Evolutionary conservation across 23 tunicate genomes (phyloP), one percentile per base, ranked within the genome.

Genomic region (Aplidium turbinatum): DNA sequence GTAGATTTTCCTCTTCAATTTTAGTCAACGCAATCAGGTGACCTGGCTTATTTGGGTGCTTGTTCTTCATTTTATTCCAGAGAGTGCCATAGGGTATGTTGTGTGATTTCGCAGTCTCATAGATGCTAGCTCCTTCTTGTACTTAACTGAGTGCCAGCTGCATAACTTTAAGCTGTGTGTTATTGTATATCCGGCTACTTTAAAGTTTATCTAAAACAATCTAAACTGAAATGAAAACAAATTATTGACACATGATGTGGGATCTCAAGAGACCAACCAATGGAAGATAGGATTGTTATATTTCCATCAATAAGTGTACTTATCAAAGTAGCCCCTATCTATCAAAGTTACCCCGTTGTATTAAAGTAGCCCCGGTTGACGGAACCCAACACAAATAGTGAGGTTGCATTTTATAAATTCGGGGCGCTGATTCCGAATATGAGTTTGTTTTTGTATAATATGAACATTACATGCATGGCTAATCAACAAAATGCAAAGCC

Each of bases 71-170:
- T 31, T 72, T 53, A 26, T 72, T 72, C 77, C 77, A 72, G 2
- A 47, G 24, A 31, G 77, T 72, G 11, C 77, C 77, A 72, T 72
- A 72, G 11, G 77, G 70, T 22, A 72, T 33, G n/a, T 72, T 72
- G 70, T 50, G 27, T 35, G 3, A 3, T 31, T 22, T 50, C 9
- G 33, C 23, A 20, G 77, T 31, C 18, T 31, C 11, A 3, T 21
- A 34, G 6, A 72, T 72, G 70, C 62, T 50, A 13, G 22, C 24
- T 32, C 77, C 63, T 72, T 32, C 34, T 32, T 9, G 26, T 25
- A 66, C 73, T 20, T 66, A 9, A 3, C 26, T n/a, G 19, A 66
- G 13, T 16, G 51, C 52, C 23, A 11, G 18, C 22, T 60, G 24
- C 5, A 60, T 60, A 29, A 5, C 31, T 36, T 66, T 51, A 18